phyloP scores from a whole-genome alignment of 2,888 invertebrate genomes.

The Leptinotarsa rubiginosa region DNA sequence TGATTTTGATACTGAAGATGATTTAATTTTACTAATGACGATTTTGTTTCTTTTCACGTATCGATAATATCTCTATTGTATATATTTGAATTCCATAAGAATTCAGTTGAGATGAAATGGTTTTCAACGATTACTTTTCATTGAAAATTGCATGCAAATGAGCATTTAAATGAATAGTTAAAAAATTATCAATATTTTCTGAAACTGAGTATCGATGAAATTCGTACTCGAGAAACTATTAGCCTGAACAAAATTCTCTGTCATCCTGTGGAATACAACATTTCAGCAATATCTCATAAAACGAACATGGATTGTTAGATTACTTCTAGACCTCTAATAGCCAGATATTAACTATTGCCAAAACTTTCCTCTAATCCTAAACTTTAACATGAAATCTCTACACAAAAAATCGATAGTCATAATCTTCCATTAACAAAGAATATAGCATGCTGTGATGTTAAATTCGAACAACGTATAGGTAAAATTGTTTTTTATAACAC shows the following conservation, averaged over 20 bases:
- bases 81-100: too few species aligned
- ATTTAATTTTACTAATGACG: too few species aligned
- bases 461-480: slow-evolving; percentile 53
- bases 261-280: slow-evolving; percentile 4
- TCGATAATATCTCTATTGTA: too few species aligned
- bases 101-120: too few species aligned
- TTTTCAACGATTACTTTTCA: too few species aligned
- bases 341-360: slow-evolving; percentile 61
- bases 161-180: too few species aligned
- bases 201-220: too few species aligned
- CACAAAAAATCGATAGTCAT: slow-evolving; percentile 52
- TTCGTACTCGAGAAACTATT: background rate
- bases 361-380: slow-evolving; percentile 52
- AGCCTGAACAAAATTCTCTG: background rate
- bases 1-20: background rate
- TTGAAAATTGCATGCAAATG: too few species aligned
- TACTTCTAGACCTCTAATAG: slow-evolving; percentile 31
- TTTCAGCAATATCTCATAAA: slow-evolving; percentile 39
- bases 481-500: slow-evolving; percentile 60
- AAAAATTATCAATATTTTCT: too few species aligned
- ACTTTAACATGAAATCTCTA: slow-evolving; percentile 55
- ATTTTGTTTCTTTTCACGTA: too few species aligned
- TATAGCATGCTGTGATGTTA: slow-evolving; percentile 59
- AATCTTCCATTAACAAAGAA: slow-evolving; percentile 40
- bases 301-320: slow-evolving; percentile 51